Evolutionary conservation across 2,797 vertebrate species (phyloP).

Genomic region (Enteromius paludinosus): DNA sequence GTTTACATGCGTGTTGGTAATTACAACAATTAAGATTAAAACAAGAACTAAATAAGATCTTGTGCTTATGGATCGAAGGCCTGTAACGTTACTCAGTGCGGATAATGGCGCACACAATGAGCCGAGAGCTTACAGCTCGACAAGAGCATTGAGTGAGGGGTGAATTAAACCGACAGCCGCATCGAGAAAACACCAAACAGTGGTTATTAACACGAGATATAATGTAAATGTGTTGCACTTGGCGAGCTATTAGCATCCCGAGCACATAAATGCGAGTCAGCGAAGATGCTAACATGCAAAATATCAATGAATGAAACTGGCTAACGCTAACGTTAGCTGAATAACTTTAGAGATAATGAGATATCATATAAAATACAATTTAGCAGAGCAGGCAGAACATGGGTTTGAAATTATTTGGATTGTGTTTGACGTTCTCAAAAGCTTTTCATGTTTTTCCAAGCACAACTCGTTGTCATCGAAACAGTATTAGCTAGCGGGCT

Average conservation of each 20-base stretch:
- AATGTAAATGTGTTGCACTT: not conserved
- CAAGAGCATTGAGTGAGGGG: not conserved
- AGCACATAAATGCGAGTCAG: not conserved
- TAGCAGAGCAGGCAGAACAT: not conserved
- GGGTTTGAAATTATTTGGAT: too few relatives aligned
- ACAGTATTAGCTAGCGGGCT: constrained; percentile 8
- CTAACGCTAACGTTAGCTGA: not conserved
- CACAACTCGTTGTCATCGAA: not conserved
- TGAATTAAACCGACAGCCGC: not conserved
- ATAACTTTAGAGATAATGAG: not conserved
- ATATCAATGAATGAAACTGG: constrained; percentile 38
- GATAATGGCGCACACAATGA: constrained; percentile 36
- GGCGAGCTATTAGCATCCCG: not conserved
- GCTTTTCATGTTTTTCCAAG: not conserved
- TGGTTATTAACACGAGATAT: not conserved
- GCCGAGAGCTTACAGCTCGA: not conserved
- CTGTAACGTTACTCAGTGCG: not conserved
- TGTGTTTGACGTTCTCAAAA: not conserved
- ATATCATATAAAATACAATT: not conserved
- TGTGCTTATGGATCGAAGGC: not conserved
- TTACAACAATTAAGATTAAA: not conserved
- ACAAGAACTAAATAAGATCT: not conserved
- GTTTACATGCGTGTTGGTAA: not conserved
- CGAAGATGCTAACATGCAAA: constrained; percentile 20
- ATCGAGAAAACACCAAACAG: not conserved